Conservation (phyloP, 2,113 vertebrate genomes). For the Gasterosteus aculeatus region DNA sequence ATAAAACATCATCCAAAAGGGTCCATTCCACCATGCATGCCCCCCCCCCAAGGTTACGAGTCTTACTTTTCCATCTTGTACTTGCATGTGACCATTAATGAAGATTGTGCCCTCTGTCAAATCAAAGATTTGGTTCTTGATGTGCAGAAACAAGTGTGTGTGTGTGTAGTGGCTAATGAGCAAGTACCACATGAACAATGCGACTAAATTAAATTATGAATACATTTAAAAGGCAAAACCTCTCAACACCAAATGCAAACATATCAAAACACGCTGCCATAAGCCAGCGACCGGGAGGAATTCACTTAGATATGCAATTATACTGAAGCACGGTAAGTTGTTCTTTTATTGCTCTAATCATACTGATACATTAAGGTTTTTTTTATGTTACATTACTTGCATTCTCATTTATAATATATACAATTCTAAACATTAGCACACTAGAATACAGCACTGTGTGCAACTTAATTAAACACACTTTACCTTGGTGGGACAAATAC, state of each 20-base stretch:
- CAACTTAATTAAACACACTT: slow-evolving; percentile 48
- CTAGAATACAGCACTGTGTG: slow-evolving; percentile 12
- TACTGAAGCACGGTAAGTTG: neutral
- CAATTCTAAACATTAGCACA: slow-evolving; percentile 38
- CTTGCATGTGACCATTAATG: neutral
- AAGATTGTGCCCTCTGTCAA: neutral
- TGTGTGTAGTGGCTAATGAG: neutral
- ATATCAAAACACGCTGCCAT: neutral
- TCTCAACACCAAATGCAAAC: slow-evolving; percentile 15
- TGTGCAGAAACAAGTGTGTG: neutral
- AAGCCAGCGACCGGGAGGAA: neutral
- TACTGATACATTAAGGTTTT: slow-evolving; percentile 14
- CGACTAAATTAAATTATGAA: slow-evolving; percentile 18
- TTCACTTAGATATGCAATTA: neutral
- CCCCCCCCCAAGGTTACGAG: neutral
- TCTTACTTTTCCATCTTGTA: neutral
- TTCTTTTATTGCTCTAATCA: neutral
- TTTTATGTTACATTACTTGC: slow-evolving; percentile 30
- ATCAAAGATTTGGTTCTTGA: neutral
- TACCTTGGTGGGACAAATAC: slow-evolving; percentile 12
- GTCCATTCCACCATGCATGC: slow-evolving; percentile 29
- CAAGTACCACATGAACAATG: neutral
- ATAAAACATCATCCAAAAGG: slow-evolving; percentile 69
- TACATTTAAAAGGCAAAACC: slow-evolving; percentile 10
- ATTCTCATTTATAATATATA: slow-evolving; percentile 48